These are phyloP conservation scores for Wasmannia auropunctata DNA, from an alignment of 1,140 invertebrate genomes.

Conservation along the genomic window DNA sequence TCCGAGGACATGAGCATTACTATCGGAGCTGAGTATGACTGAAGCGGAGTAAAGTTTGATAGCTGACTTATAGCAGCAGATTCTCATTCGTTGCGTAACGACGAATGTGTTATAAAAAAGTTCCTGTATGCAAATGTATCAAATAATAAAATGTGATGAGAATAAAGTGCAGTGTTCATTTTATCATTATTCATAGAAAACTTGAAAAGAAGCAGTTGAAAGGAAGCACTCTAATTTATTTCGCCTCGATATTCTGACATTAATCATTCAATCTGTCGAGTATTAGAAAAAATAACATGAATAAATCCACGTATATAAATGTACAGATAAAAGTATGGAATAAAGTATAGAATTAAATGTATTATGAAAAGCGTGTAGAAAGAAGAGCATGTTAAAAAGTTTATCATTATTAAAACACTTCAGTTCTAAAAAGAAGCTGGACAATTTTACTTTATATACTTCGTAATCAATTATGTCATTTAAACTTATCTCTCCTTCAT, in stretches of 20 bases:
- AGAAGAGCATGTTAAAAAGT: not conserved
- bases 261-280: slow-evolving; percentile 23
- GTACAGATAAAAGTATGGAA: not conserved
- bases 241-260: slow-evolving; percentile 7
- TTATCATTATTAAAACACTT: not conserved
- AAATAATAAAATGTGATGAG: slow-evolving; percentile 7
- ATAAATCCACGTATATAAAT: not conserved
- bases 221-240: not conserved
- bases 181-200: not conserved
- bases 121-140: not conserved
- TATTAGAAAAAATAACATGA: not conserved
- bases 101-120: not conserved
- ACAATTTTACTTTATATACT: not conserved
- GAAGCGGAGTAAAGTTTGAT: slow-evolving; percentile 55
- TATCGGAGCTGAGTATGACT: slow-evolving; percentile 98
- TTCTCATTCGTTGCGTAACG: not conserved
- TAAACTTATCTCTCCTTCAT: not conserved
- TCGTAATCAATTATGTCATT: not conserved
- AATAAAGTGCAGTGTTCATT: not conserved
- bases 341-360: not conserved
- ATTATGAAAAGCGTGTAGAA: not conserved
- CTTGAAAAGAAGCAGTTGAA: not conserved
- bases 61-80: not conserved
- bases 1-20: slow-evolving; percentile 96
- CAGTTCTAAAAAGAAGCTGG: not conserved